Evolutionary conservation across 2,797 vertebrate species (phyloP).

Genomic region (Psittacula echo): DNA sequence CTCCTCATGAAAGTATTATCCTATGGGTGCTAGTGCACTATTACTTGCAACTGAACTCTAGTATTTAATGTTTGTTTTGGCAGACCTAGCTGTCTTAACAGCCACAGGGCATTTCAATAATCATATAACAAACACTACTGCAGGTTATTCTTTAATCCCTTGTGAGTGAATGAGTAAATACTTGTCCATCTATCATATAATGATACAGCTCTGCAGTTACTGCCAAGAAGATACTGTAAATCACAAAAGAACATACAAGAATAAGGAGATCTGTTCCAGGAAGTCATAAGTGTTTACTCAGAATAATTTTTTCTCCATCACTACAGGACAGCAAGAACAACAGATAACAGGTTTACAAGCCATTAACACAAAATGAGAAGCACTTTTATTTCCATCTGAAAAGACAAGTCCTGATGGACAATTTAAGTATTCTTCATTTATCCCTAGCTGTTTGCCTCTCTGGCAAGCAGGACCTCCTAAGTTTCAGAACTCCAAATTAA

Average conservation of each 20-base stretch:
- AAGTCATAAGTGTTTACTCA: not conserved
- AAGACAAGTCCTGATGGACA: not conserved
- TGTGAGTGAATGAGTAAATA: slow-evolving; percentile 50
- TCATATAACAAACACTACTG: slow-evolving; percentile 63
- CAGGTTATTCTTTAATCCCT: slow-evolving; percentile 69
- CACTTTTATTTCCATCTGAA: not conserved
- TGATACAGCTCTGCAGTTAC: slow-evolving; percentile 10
- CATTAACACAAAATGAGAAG: not conserved
- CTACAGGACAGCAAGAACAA: not conserved
- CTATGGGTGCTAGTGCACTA: not conserved
- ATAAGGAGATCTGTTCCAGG: not conserved
- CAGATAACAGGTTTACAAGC: not conserved
- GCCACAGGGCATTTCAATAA: slow-evolving; percentile 66
- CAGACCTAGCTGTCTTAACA: slow-evolving; percentile 57
- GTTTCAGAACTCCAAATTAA: not conserved
- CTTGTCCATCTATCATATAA: slow-evolving; percentile 41
- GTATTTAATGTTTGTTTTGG: slow-evolving; percentile 59
- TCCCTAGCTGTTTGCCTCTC: not conserved
- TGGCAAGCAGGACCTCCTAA: not conserved
- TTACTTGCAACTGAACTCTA: slow-evolving; percentile 33
- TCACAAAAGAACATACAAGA: slow-evolving; percentile 22
- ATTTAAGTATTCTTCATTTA: not conserved
- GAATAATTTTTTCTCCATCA: not conserved
- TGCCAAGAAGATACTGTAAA: slow-evolving; percentile 42
- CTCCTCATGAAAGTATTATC: not conserved